A percentile compares a stretch with the other conserved stretches of the same genome.
Conservation (phyloP, 2,888 invertebrate species). For the Melipona beecheii region DNA sequence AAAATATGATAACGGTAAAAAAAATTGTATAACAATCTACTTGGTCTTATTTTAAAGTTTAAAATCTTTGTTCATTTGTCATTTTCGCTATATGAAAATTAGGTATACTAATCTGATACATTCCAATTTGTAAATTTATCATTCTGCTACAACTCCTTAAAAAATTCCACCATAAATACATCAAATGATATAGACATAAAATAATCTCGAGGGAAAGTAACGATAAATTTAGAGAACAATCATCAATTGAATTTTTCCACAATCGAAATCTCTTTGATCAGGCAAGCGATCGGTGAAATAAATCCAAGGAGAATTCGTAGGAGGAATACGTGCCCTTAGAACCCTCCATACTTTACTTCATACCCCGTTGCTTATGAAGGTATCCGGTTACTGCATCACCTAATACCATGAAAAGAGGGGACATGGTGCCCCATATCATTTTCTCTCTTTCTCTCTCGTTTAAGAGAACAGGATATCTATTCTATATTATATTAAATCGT, state of each 20-base stretch:
- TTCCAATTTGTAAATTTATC: background rate
- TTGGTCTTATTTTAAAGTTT: no score
- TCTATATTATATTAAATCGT: conserved; percentile 76
- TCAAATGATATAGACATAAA: background rate
- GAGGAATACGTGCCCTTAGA: conserved; percentile 44
- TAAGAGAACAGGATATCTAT: conserved; percentile 79
- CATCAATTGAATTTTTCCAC: conserved; percentile 11
- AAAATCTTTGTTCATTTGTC: no score
- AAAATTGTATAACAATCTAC: no score
- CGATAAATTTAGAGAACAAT: background rate
- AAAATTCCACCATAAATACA: background rate
- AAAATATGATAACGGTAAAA: no score
- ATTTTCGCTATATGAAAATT: background rate
- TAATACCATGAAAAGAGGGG: conserved; percentile 65
- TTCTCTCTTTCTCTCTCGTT: background rate
- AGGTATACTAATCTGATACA: background rate
- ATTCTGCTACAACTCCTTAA: background rate
- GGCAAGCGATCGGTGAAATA: background rate
- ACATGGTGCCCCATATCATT: conserved; percentile 59
- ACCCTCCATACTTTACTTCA: conserved; percentile 71
- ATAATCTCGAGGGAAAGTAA: background rate
- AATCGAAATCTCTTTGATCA: conserved; percentile 21
- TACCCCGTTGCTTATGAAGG: conserved; percentile 58
- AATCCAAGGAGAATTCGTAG: conserved; percentile 17
- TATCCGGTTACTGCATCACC: conserved; percentile 78